These are phyloP conservation scores for Campylomormyrus numenius DNA, from an alignment of 2,113 vertebrate species.

Conservation along the genomic window DNA sequence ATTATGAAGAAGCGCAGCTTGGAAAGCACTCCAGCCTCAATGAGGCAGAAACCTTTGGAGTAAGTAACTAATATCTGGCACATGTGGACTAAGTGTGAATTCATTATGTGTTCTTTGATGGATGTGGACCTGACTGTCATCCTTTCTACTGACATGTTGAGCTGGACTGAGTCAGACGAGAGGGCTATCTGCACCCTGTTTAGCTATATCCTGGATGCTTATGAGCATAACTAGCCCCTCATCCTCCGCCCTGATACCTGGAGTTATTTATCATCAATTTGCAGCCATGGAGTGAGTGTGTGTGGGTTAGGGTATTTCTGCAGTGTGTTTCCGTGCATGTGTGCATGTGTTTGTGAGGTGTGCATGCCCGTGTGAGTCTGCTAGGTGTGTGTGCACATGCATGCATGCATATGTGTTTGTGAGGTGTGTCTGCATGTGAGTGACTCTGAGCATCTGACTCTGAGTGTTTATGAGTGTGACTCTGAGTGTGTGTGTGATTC, in stretches of 20 bases:
- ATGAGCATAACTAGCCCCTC: neutral
- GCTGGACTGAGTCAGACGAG: neutral
- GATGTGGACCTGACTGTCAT: neutral
- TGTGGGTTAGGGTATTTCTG: too few species aligned
- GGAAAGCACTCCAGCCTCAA: conserved; percentile 5
- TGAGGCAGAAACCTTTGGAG: neutral
- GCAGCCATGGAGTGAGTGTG: too few species aligned
- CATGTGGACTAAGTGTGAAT: neutral
- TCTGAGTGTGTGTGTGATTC: neutral
- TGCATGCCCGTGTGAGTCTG: neutral
- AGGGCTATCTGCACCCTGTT: neutral
- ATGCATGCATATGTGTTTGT: neutral
- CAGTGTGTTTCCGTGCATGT: neutral
- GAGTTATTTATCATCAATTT: too few species aligned
- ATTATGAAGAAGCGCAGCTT: conserved; percentile 3
- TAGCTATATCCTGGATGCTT: neutral
- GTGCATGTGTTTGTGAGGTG: neutral
- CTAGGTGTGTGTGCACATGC: neutral
- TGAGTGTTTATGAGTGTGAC: neutral
- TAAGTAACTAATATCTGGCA: conserved; percentile 10
- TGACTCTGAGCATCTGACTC: neutral
- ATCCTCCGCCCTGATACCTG: too few species aligned
- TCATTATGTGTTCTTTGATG: neutral
- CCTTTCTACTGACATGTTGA: neutral
- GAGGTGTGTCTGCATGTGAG: neutral